These are phyloP conservation scores for Bradypus variegatus DNA, from an alignment of 2,797 vertebrate species.

Conservation along the genomic window DNA sequence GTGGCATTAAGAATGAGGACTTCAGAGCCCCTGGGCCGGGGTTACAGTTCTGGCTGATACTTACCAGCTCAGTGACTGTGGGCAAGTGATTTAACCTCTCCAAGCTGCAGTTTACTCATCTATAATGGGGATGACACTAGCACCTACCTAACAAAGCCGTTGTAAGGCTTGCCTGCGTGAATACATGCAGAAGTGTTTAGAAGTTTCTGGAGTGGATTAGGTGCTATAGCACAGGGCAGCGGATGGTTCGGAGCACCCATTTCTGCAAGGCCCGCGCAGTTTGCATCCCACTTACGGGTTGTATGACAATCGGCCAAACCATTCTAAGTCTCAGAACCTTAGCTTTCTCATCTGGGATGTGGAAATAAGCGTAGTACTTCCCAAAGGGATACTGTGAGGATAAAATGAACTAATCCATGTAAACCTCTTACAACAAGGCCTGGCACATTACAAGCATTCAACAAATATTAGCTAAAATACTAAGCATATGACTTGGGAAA, in stretches of 20 bases:
- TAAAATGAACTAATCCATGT: background rate
- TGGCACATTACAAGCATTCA: background rate
- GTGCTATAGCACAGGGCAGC: no score
- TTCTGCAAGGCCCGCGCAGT: background rate
- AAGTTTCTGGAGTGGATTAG: background rate
- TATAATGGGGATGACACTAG: background rate
- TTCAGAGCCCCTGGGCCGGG: background rate
- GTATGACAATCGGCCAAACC: background rate
- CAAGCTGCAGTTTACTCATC: background rate
- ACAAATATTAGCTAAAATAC: background rate
- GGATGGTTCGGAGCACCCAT: background rate
- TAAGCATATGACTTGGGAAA: background rate
- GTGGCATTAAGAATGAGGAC: background rate
- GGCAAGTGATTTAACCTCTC: background rate
- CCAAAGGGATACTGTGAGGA: background rate
- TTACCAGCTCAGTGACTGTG: background rate
- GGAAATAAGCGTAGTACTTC: background rate
- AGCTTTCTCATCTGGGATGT: background rate
- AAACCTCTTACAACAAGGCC: background rate
- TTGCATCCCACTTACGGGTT: background rate
- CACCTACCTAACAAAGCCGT: background rate
- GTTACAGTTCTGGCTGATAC: background rate
- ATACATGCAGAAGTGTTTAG: background rate
- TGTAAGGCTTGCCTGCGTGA: background rate
- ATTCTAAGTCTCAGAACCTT: background rate